A percentile compares a stretch with the other conserved stretches of the same genome.
These are phyloP conservation scores for Drosophila nebulosa DNA, from an alignment of 1,140 invertebrate genomes.

Conservation along the genomic window DNA sequence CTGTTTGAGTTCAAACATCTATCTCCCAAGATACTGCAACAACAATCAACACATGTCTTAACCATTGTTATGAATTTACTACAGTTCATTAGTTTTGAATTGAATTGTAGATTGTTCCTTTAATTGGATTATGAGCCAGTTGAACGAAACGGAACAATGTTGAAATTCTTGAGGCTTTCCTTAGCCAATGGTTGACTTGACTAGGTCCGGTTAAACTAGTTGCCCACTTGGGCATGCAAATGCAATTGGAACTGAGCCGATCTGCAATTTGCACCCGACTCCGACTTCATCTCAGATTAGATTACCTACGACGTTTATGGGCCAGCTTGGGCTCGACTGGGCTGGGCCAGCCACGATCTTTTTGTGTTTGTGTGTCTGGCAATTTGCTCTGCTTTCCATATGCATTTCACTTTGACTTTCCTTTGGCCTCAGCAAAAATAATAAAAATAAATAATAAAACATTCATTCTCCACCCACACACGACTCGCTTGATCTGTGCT, in stretches of 20 bases:
- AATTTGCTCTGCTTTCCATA: slow-evolving; percentile 71
- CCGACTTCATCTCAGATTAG: slow-evolving; percentile 48
- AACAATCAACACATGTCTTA: slow-evolving; percentile 59
- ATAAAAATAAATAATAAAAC: slow-evolving; percentile 1
- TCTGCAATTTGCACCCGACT: slow-evolving; percentile 43
- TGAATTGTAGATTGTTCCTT: slow-evolving; percentile 77
- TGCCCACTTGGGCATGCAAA: slow-evolving; percentile 46
- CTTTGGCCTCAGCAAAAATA: slow-evolving; percentile 31
- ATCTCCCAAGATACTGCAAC: slow-evolving; percentile 10
- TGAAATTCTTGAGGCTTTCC: slow-evolving; percentile 50
- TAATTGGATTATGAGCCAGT: slow-evolving; percentile 70
- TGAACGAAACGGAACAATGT: slow-evolving; percentile 56
- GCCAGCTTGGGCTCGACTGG: slow-evolving; percentile 25
- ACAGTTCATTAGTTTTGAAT: slow-evolving; percentile 78
- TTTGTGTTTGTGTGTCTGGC: slow-evolving; percentile 32
- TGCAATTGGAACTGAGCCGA: slow-evolving; percentile 54
- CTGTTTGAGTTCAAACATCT: background rate
- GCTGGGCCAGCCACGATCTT: slow-evolving; percentile 20
- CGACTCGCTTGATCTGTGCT: slow-evolving; percentile 32
- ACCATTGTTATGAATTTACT: slow-evolving; percentile 69
- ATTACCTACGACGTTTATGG: slow-evolving; percentile 19
- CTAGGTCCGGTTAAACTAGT: slow-evolving; percentile 76
- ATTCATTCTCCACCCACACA: slow-evolving; percentile 59
- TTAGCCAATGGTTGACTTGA: slow-evolving; percentile 29
- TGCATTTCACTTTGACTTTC: slow-evolving; percentile 76